Conservation (phyloP, 1,140 invertebrate genomes). For the Habropoda laboriosa region DNA sequence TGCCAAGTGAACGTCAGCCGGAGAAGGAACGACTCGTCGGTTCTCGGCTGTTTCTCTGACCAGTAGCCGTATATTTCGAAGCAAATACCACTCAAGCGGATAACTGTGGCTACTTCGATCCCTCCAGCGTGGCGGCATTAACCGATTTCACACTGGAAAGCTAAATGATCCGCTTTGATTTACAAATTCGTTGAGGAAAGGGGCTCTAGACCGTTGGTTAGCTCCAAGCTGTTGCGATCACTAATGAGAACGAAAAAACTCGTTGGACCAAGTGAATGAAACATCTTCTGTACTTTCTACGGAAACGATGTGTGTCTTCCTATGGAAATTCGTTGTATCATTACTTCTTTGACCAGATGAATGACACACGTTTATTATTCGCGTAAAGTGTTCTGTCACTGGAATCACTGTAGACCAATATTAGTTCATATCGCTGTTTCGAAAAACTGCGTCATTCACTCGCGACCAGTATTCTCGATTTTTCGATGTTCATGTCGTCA, state of each 20-base stretch:
- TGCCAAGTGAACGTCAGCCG: slow-evolving; percentile 1
- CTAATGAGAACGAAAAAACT: neutral
- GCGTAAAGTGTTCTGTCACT: neutral
- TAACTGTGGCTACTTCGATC: slow-evolving; percentile 10
- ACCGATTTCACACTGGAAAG: slow-evolving; percentile 24
- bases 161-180: slow-evolving; percentile 5
- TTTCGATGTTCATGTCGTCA: no score
- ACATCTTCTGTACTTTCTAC: slow-evolving; percentile 27
- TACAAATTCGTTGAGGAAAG: neutral
- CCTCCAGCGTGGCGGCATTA: slow-evolving; percentile 26
- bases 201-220: neutral
- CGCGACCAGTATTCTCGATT: neutral
- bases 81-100: slow-evolving; percentile 20
- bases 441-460: neutral
- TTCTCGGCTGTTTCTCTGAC: neutral
- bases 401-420: neutral
- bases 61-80: slow-evolving; percentile 6
- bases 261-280: slow-evolving; percentile 28
- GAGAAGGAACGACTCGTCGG: neutral
- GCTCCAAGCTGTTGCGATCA: neutral
- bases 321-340: neutral
- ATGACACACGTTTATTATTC: neutral
- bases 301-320: neutral
- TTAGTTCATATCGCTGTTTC: neutral
- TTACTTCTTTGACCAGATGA: neutral